Conservation (phyloP, 2,113 vertebrate genomes). For the Boleophthalmus pectinirostris region DNA sequence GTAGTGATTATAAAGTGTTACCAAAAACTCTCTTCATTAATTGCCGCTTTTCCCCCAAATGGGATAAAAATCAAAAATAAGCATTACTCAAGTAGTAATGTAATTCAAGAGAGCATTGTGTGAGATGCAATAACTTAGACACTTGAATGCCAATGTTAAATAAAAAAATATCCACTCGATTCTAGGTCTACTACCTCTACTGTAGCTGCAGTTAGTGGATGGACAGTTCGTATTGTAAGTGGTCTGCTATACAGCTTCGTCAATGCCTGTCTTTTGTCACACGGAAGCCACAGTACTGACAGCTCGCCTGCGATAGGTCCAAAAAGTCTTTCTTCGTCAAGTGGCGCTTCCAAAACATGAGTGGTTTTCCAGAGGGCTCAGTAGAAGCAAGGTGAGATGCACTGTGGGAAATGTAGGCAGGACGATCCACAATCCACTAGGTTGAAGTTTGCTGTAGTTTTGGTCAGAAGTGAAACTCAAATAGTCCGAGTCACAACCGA, state of each 20-base stretch:
- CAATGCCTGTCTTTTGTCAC: constrained; percentile 5
- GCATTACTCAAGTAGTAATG: constrained; percentile 36
- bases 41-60: constrained; percentile 8
- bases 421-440: neutral
- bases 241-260: constrained; percentile 21
- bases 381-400: constrained; percentile 45
- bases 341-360: constrained; percentile 31
- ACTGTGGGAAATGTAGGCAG: constrained; percentile 33
- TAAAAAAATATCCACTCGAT: constrained; percentile 10
- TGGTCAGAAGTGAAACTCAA: neutral
- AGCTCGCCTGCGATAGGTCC: constrained; percentile 13
- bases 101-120: constrained; percentile 11
- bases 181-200: constrained; percentile 31
- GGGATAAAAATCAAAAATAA: constrained; percentile 48
- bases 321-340: constrained; percentile 21
- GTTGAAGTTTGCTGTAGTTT: constrained; percentile 11
- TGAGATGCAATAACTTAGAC: constrained; percentile 34
- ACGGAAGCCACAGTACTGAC: constrained; percentile 4
- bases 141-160: constrained; percentile 7
- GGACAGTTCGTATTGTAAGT: constrained; percentile 9
- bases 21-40: constrained; percentile 25
- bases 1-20: neutral
- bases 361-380: constrained; percentile 51
- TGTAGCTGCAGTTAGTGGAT: constrained; percentile 45
- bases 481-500: constrained; percentile 2